A percentile compares a stretch with the other conserved stretches of the same genome.
These are phyloP conservation scores for Polydrusus pterygomalis DNA, from an alignment of 2,888 invertebrate genomes.

Conservation along the genomic window DNA sequence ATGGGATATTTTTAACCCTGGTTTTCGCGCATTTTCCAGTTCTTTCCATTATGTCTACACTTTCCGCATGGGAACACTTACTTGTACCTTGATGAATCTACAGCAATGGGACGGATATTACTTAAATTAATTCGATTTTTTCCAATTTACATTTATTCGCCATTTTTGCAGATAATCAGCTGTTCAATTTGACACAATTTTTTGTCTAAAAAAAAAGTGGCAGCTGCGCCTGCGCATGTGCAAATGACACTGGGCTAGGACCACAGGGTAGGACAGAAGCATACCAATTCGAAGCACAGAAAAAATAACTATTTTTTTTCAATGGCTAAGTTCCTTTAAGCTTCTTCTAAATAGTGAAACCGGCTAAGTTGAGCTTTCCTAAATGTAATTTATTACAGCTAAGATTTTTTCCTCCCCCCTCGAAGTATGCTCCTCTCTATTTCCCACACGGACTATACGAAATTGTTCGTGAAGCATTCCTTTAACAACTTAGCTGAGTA, in stretches of 20 bases:
- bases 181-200: constrained; percentile 58
- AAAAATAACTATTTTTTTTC: too few relatives aligned
- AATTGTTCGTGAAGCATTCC: too few relatives aligned
- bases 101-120: constrained; percentile 64
- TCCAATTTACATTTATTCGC: constrained; percentile 61
- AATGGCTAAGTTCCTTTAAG: too few relatives aligned
- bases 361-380: too few relatives aligned
- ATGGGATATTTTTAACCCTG: constrained; percentile 5
- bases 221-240: constrained; percentile 6
- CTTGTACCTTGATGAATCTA: constrained; percentile 42
- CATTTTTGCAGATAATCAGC: constrained; percentile 69
- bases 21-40: neutral
- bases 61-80: neutral
- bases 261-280: neutral
- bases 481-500: too few relatives aligned
- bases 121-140: constrained; percentile 64
- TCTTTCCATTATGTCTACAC: constrained; percentile 10
- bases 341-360: too few relatives aligned
- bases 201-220: neutral
- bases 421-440: too few relatives aligned
- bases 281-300: neutral
- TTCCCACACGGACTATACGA: too few relatives aligned
- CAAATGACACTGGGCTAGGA: neutral
- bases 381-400: too few relatives aligned
- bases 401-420: too few relatives aligned